These are phyloP conservation scores for Tychaedon coryphoeus DNA, from an alignment of 2,113 vertebrate species.

Conservation along the genomic window DNA sequence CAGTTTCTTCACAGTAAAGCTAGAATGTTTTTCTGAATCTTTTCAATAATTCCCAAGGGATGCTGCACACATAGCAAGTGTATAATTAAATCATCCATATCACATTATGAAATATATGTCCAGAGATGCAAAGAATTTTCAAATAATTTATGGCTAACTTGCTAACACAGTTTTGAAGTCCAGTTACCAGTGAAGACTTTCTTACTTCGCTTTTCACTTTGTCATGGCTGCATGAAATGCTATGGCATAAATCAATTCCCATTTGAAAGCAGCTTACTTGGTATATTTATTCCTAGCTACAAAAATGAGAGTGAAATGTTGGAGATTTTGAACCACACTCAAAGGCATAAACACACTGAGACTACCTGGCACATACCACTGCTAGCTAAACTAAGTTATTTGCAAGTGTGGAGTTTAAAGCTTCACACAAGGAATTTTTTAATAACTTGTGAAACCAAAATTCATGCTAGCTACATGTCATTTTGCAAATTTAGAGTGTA, in stretches of 20 bases:
- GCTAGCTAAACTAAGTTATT: neutral
- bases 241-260: neutral
- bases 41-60: neutral
- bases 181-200: neutral
- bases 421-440: neutral
- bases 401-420: neutral
- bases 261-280: neutral
- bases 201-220: neutral
- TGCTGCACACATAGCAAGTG: neutral
- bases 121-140: neutral
- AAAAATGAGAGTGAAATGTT: neutral
- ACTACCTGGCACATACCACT: neutral
- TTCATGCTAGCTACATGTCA: neutral
- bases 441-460: neutral
- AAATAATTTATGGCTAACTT: neutral
- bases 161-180: neutral
- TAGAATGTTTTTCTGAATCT: neutral
- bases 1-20: neutral
- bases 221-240: neutral
- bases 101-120: neutral
- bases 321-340: slow-evolving; percentile 10
- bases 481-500: neutral
- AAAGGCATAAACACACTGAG: slow-evolving; percentile 9
- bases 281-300: slow-evolving; percentile 7
- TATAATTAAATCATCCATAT: neutral